Evolutionary conservation across 2,797 vertebrate species (phyloP), one percentile per base, ranked within the genome.

Genomic region (Sebastolobus alascanus): DNA sequence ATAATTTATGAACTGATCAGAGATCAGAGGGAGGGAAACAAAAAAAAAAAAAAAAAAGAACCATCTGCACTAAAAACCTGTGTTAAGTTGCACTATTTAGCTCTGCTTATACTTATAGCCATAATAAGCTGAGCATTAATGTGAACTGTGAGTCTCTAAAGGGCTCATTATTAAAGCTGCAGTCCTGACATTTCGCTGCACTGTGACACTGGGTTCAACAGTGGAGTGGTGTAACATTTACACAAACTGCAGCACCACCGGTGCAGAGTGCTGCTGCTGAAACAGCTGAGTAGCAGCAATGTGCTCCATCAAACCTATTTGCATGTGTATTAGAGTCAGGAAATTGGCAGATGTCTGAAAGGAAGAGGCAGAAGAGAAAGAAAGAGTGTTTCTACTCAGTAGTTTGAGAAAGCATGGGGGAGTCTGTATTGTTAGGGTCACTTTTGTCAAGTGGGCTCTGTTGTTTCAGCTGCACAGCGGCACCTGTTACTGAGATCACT

Each of bases 281-380:
- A 80, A 71, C 81, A 82, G 78, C 80, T 75, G 81, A 82, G 80
- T 6, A 56, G 65, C 59, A 66, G 75, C 55, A 37, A 40, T 6
- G 52, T 83, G 67, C 77, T 71, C 79, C 75, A 75, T 52, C 76
- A 86, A 87, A 83, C 72, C 87, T 68, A 93, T 95, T 93, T 96
- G 92, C 93, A 95, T 96, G 94, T 89, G 79, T 91, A 93, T 54
- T 54, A 94, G 92, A 89, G 86, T 92, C 87, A 77, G 69, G 68
- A 81, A 88, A 93, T 91, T 86, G 94, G 95, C 95, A 96, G 95
- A 95, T 96, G 95, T 96, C 93, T 94, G 78, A 92, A 94, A 92
- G 90, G 91, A 75, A 89, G 90, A 91, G 90, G 94, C 91, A 73
- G 91, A 88, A 80, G 90, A 91, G 84, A 50, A n/a, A 67, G 84